Conservation (phyloP, 1,140 invertebrate genomes). For the Drosophila ogumai region DNA sequence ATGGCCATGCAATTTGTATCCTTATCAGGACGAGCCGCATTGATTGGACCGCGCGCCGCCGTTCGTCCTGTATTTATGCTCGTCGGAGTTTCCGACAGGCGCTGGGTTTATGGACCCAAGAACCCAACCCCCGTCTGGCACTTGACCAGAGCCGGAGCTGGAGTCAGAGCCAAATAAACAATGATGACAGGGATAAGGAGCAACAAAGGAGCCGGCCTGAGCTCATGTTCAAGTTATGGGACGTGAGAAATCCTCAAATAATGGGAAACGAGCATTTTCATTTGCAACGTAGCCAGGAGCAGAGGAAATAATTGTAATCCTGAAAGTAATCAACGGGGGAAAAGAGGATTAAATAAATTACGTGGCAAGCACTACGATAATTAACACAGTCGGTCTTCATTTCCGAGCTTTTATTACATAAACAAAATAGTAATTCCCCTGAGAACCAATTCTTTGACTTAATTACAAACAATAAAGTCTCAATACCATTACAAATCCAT, state of each 20-base stretch:
- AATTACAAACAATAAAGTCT: neutral
- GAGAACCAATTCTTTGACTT: neutral
- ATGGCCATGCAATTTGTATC: slow-evolving; percentile 71
- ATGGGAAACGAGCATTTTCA: slow-evolving; percentile 29
- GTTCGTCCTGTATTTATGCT: slow-evolving; percentile 50
- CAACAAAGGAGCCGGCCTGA: slow-evolving; percentile 19
- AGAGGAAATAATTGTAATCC: slow-evolving; percentile 34
- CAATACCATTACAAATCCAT: neutral
- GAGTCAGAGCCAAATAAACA: slow-evolving; percentile 58
- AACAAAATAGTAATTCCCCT: slow-evolving; percentile 1
- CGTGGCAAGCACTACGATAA: slow-evolving; percentile 25
- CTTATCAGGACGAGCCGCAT: slow-evolving; percentile 69
- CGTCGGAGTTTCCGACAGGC: slow-evolving; percentile 56
- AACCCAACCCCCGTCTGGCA: slow-evolving; percentile 22
- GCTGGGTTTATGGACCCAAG: slow-evolving; percentile 52
- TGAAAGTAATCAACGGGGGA: slow-evolving; percentile 29
- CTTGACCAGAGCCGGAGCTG: slow-evolving; percentile 40
- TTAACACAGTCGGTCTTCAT: slow-evolving; percentile 8
- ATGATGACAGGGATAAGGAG: slow-evolving; percentile 52
- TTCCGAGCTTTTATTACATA: slow-evolving; percentile 1
- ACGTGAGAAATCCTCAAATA: slow-evolving; percentile 44
- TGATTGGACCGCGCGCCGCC: slow-evolving; percentile 57
- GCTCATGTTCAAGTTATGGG: slow-evolving; percentile 29
- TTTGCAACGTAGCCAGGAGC: slow-evolving; percentile 20
- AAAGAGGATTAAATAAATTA: slow-evolving; percentile 36